Conservation (phyloP, 2,888 invertebrate genomes). For the Ophion costatus region DNA sequence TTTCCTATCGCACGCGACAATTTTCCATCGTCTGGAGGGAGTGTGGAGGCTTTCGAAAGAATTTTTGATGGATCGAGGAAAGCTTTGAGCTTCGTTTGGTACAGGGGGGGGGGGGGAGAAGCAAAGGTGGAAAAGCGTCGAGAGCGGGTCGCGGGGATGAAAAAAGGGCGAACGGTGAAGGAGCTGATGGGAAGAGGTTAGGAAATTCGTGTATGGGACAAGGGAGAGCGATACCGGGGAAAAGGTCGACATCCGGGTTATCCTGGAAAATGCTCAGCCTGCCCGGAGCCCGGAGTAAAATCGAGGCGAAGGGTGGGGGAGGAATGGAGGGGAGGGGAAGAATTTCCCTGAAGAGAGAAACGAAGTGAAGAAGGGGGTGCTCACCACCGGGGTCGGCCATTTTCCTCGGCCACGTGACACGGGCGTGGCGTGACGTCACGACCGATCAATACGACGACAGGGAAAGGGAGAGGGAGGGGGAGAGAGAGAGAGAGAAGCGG, state of each 20-base stretch:
- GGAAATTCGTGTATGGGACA: conserved; percentile 1
- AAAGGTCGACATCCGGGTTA: conserved; percentile 50
- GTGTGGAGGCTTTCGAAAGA: neutral
- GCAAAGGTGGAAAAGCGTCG: no score
- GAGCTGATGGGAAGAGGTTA: conserved; percentile 1
- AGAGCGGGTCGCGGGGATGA: neutral
- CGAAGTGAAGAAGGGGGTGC: conserved; percentile 64
- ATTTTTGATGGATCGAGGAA: neutral
- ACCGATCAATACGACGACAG: conserved; percentile 80
- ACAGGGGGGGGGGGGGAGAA: neutral
- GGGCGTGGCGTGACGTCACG: conserved; percentile 82
- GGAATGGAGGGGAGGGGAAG: conserved; percentile 3
- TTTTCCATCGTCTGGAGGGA: neutral
- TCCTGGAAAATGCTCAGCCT: conserved; percentile 42
- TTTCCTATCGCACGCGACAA: no score
- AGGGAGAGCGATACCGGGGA: neutral
- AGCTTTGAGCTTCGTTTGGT: neutral
- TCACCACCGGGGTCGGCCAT: conserved; percentile 75
- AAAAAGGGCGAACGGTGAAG: neutral
- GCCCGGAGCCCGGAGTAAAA: conserved; percentile 22
- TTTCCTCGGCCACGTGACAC: conserved; percentile 80
- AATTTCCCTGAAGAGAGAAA: conserved; percentile 43
- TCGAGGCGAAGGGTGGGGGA: neutral
- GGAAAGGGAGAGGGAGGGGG: conserved; percentile 64
- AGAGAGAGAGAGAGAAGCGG: conserved; percentile 53